A percentile compares a stretch with the other conserved stretches of the same genome.
These are phyloP conservation scores for Galleria mellonella DNA, from an alignment of 1,140 invertebrate species.

Conservation along the genomic window DNA sequence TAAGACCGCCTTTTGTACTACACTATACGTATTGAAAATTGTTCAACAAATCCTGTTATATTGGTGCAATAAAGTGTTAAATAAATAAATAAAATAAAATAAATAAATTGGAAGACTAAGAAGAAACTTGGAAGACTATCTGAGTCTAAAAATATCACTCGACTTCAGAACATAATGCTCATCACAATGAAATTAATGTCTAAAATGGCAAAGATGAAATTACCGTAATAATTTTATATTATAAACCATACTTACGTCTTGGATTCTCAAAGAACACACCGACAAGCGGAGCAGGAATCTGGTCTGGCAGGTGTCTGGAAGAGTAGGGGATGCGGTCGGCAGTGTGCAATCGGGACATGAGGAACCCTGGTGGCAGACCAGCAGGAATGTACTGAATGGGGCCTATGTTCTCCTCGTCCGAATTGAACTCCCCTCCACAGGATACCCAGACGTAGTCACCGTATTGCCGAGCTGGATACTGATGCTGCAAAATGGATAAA, in stretches of 20 bases:
- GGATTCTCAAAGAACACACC: conserved; percentile 90
- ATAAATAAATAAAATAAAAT: too few relatives aligned
- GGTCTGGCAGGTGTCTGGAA: conserved; percentile 82
- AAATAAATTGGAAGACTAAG: too few relatives aligned
- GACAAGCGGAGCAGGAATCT: conserved; percentile 89
- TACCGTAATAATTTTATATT: too few relatives aligned
- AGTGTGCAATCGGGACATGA: conserved; percentile 78
- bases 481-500: conserved; percentile 25
- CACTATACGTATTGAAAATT: too few relatives aligned
- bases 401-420: conserved; percentile 92
- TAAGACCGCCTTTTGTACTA: too few relatives aligned
- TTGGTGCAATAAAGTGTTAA: too few relatives aligned
- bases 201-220: too few relatives aligned
- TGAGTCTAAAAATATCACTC: too few relatives aligned
- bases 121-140: too few relatives aligned
- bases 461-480: conserved; percentile 36
- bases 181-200: too few relatives aligned
- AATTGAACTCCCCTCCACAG: conserved; percentile 91
- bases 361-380: conserved; percentile 82
- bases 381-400: conserved; percentile 86
- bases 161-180: too few relatives aligned
- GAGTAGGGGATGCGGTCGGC: conserved; percentile 79
- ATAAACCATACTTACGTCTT: conserved; percentile 83
- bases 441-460: conserved; percentile 87
- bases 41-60: too few relatives aligned